Conservation (phyloP, 2,113 vertebrate genomes). For the Gallinago jamesoni region DNA sequence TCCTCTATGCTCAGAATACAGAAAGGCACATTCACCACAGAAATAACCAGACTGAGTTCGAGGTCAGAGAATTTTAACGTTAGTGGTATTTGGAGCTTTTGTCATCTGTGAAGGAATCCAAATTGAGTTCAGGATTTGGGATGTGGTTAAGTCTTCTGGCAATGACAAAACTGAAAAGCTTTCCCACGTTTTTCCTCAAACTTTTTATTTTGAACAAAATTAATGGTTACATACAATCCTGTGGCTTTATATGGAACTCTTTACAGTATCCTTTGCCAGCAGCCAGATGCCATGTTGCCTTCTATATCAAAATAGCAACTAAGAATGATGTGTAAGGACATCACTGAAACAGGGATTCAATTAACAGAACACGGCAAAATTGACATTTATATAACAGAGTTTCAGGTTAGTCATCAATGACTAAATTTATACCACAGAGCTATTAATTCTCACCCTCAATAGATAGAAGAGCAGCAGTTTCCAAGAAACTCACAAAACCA, state of each 20-base stretch:
- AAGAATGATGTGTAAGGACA: neutral
- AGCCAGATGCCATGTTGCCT: neutral
- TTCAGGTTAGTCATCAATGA: neutral
- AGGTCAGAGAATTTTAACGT: neutral
- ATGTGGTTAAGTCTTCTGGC: neutral
- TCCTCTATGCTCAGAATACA: neutral
- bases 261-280: neutral
- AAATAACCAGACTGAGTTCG: neutral
- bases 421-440: conserved; percentile 10
- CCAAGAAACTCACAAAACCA: neutral
- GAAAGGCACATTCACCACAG: neutral
- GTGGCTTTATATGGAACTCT: neutral
- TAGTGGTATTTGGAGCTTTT: neutral
- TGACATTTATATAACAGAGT: conserved; percentile 9
- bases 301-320: conserved; percentile 8
- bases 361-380: neutral
- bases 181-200: neutral
- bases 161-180: neutral
- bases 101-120: neutral
- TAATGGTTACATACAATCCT: neutral
- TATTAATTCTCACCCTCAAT: neutral
- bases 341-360: neutral
- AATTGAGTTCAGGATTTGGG: neutral
- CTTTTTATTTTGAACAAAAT: neutral
- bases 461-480: neutral